A percentile compares a stretch with the other conserved stretches of the same genome.
These are phyloP conservation scores for Diogma glabrata DNA, from an alignment of 2,888 invertebrate genomes.

Conservation along the genomic window DNA sequence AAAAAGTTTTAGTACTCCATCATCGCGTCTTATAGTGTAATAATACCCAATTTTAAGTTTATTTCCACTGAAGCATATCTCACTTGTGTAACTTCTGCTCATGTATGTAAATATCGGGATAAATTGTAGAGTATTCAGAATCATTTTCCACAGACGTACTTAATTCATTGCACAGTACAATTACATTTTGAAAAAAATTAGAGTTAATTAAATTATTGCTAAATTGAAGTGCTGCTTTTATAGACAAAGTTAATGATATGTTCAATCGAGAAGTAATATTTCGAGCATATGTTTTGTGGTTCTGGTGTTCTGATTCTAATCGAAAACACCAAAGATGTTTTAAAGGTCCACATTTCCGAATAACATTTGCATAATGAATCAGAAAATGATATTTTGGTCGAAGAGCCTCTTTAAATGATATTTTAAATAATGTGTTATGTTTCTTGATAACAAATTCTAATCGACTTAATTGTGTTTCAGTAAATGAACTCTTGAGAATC, in stretches of 20 bases:
- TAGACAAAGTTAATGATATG: background rate
- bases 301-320: background rate
- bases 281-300: background rate
- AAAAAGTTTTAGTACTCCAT: no score
- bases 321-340: slow-evolving; percentile 1
- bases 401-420: background rate
- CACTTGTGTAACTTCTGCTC: no score
- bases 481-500: background rate
- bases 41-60: background rate
- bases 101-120: no score
- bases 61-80: background rate
- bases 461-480: background rate
- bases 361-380: background rate
- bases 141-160: no score
- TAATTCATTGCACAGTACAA: no score
- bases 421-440: background rate
- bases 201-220: background rate
- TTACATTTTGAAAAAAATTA: background rate
- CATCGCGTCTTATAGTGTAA: no score
- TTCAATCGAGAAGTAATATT: background rate
- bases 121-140: no score
- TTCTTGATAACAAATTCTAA: background rate
- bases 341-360: background rate
- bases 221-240: background rate
- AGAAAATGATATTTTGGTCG: background rate